These are phyloP conservation scores for Campaea margaritaria DNA, from an alignment of 2,888 invertebrate genomes.

Conservation along the genomic window DNA sequence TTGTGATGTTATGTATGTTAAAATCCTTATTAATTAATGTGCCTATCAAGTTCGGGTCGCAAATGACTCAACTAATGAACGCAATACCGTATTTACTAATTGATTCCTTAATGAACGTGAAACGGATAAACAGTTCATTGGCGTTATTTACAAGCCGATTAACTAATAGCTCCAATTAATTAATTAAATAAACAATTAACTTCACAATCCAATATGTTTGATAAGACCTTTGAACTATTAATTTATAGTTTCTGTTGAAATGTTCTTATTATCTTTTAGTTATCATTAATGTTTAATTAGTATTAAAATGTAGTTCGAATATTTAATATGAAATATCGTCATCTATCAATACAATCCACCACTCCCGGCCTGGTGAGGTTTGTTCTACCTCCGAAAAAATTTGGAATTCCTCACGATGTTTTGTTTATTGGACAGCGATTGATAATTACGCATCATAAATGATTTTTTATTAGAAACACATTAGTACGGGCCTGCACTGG, in stretches of 20 bases:
- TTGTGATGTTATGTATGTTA: too few species aligned
- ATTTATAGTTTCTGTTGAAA: not conserved
- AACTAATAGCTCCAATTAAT: conserved; percentile 22
- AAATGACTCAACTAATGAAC: conserved; percentile 3
- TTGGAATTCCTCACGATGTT: too few species aligned
- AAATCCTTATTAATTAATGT: too few species aligned
- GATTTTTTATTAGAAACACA: too few species aligned
- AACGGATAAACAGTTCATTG: conserved; percentile 16
- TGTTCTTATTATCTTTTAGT: conserved; percentile 4
- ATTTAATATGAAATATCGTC: not conserved
- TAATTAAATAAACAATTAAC: conserved; percentile 19
- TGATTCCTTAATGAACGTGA: conserved; percentile 7
- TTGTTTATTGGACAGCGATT: too few species aligned
- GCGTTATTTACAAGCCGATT: conserved; percentile 25
- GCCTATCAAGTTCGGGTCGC: too few species aligned
- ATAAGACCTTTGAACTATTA: conserved; percentile 11
- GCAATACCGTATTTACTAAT: conserved; percentile 13
- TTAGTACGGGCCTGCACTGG: too few species aligned
- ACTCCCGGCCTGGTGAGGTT: too few species aligned
- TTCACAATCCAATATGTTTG: conserved; percentile 1
- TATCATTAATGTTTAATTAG: not conserved
- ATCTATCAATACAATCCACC: too few species aligned
- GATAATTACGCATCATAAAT: too few species aligned
- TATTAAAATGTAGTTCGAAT: not conserved
- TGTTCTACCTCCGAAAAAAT: too few species aligned